Conservation (phyloP, 2,113 vertebrate genomes). For the Tenebrosternarchus preto region DNA sequence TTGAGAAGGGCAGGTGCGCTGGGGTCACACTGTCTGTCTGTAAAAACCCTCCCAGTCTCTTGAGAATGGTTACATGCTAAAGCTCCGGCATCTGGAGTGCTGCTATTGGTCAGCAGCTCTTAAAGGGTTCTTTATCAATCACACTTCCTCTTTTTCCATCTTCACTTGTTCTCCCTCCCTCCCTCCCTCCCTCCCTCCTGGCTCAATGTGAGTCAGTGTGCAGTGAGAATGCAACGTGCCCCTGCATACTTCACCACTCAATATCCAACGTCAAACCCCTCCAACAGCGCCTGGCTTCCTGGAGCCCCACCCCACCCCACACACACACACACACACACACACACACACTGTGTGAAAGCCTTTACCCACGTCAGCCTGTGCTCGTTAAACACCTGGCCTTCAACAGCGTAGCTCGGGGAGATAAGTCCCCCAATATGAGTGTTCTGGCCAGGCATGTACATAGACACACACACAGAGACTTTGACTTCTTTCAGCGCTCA, state of each 20-base stretch:
- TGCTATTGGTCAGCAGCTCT: slow-evolving; percentile 37
- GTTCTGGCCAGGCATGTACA: not conserved
- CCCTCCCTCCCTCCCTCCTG: not conserved
- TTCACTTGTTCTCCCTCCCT: not conserved
- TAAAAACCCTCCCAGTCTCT: slow-evolving; percentile 37
- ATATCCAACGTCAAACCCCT: slow-evolving; percentile 46
- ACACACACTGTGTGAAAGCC: slow-evolving; percentile 12
- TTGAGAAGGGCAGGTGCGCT: slow-evolving; percentile 29
- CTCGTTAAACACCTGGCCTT: slow-evolving; percentile 37
- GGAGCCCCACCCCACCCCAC: slow-evolving; percentile 33
- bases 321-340: slow-evolving; percentile 23
- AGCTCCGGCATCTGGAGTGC: slow-evolving; percentile 26
- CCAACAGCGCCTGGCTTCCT: slow-evolving; percentile 42
- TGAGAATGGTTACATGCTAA: slow-evolving; percentile 18
- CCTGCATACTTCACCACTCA: slow-evolving; percentile 46
- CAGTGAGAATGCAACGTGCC: slow-evolving; percentile 40
- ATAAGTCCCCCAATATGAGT: not conserved
- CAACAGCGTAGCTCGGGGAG: not conserved
- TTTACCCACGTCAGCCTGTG: not conserved
- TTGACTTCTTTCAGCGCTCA: not conserved
- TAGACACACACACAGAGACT: not conserved
- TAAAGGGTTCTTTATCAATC: slow-evolving; percentile 41
- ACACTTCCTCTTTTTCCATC: not conserved
- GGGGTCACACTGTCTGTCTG: slow-evolving; percentile 26
- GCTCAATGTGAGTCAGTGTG: slow-evolving; percentile 48